Percentiles rank a stretch among this genome's conserved stretches.
These are phyloP conservation scores for Callaeas wilsoni DNA, from an alignment of 2,113 vertebrate genomes.

Conservation along the genomic window DNA sequence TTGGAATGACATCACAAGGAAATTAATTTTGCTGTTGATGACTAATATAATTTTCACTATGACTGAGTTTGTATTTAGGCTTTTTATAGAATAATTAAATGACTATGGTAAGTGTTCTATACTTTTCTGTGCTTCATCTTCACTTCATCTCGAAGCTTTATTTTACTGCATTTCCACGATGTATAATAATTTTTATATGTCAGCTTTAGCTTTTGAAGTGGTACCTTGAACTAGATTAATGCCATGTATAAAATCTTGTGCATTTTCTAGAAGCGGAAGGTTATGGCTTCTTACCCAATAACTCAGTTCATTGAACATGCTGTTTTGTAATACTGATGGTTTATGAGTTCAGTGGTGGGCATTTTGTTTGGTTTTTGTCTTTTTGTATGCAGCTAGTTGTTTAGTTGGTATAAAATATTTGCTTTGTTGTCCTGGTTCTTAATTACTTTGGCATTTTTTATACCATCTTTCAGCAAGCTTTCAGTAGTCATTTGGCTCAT, in stretches of 20 bases:
- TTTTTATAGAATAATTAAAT: neutral
- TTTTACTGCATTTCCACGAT: neutral
- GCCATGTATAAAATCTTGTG: neutral
- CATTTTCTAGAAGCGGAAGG: neutral
- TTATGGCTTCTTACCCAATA: neutral
- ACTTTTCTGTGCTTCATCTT: neutral
- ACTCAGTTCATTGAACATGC: neutral
- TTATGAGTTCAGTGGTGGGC: neutral
- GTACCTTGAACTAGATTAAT: neutral
- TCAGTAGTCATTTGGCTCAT: neutral
- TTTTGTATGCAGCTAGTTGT: neutral
- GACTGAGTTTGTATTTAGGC: neutral
- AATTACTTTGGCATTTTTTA: neutral
- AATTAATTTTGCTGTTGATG: neutral
- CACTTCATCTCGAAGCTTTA: neutral
- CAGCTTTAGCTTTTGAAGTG: neutral
- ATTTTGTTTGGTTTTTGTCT: neutral
- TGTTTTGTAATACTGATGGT: neutral
- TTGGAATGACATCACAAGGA: neutral
- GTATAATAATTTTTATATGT: neutral
- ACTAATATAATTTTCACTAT: neutral
- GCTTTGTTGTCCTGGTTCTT: neutral
- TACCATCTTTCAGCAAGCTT: neutral
- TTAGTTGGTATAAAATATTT: neutral
- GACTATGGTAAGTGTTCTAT: rapidly evolving